Evolutionary conservation across 2,113 vertebrate genomes (phyloP).

Genomic region (Corvus cornix): DNA sequence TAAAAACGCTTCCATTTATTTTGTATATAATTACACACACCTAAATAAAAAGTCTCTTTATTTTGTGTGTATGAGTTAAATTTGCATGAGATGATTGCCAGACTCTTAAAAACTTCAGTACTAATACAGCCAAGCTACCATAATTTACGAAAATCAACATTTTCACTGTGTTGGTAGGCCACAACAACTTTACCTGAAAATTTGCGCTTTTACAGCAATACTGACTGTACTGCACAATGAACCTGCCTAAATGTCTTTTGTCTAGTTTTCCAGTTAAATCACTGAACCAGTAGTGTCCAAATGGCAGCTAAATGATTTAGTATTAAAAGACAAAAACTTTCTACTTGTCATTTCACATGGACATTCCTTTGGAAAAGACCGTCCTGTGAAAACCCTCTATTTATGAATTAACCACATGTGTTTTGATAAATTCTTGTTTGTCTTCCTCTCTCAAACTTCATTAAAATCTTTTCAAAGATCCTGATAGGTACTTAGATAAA

Average conservation of each 20-base stretch:
- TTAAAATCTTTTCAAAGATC: conserved; percentile 20
- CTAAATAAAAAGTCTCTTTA: neutral
- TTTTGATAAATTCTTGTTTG: neutral
- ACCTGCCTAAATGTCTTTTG: neutral
- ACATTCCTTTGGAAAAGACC: neutral
- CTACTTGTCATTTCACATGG: neutral
- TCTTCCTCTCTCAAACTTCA: neutral
- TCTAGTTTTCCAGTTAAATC: neutral
- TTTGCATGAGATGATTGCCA: neutral
- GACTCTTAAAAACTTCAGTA: neutral
- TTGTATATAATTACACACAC: neutral
- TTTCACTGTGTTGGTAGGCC: neutral
- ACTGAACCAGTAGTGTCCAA: neutral
- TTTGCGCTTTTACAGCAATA: neutral
- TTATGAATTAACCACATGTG: neutral
- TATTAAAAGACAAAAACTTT: neutral
- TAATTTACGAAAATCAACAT: neutral
- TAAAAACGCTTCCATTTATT: neutral
- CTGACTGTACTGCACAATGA: neutral
- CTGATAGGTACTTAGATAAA: neutral
- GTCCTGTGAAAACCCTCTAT: neutral
- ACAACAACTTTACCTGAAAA: neutral
- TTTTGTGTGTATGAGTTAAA: neutral
- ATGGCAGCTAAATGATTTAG: neutral
- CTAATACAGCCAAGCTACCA: neutral